Conservation (phyloP, 2,113 vertebrate species). For the Festucalex cinctus region DNA sequence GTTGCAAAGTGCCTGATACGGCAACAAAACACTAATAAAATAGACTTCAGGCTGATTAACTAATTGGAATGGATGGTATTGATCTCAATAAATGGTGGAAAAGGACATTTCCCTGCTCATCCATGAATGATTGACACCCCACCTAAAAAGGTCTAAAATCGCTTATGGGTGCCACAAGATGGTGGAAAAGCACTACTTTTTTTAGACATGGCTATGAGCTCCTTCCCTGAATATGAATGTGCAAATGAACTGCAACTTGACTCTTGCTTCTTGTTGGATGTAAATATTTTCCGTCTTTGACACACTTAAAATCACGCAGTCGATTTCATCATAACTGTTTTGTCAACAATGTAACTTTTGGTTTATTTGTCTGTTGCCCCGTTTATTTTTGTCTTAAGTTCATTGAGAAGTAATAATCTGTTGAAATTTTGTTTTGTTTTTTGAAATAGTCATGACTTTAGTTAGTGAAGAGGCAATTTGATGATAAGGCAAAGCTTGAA, state of each 20-base stretch:
- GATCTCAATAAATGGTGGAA: background rate
- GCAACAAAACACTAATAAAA: conserved; percentile 37
- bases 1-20: conserved; percentile 69
- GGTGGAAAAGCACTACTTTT: background rate
- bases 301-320: background rate
- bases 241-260: conserved; percentile 2
- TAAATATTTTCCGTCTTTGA: conserved; percentile 3
- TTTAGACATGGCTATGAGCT: background rate
- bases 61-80: conserved; percentile 4
- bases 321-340: background rate
- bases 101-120: background rate
- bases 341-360: background rate
- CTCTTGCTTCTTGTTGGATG: conserved; percentile 14
- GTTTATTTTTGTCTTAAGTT: background rate
- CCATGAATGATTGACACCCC: background rate
- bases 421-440: background rate
- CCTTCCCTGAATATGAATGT: conserved; percentile 21
- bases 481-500: background rate
- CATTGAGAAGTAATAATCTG: background rate
- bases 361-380: background rate
- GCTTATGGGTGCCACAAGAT: background rate
- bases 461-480: background rate
- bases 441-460: background rate
- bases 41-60: conserved; percentile 9
- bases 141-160: background rate